These are phyloP conservation scores for Aspiorhynchus laticeps DNA, from an alignment of 2,113 vertebrate species.

Conservation along the genomic window DNA sequence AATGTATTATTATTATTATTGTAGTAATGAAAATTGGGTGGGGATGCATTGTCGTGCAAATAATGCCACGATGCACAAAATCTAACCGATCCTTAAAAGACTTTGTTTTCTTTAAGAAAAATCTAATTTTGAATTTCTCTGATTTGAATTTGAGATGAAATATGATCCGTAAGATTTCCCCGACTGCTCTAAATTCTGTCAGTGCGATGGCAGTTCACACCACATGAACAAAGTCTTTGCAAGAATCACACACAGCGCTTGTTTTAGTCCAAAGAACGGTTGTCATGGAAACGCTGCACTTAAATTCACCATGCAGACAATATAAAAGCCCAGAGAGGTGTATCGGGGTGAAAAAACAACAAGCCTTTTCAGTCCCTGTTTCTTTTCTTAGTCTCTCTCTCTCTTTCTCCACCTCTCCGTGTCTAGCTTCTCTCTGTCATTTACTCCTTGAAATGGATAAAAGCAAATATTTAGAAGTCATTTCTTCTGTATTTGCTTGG, in stretches of 20 bases:
- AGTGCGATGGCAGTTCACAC: conserved; percentile 37
- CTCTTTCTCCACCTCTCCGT: not conserved
- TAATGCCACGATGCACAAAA: not conserved
- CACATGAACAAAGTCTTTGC: conserved; percentile 53
- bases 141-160: not conserved
- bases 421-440: conserved; percentile 27
- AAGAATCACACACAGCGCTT: conserved; percentile 64
- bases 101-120: not conserved
- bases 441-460: conserved; percentile 42
- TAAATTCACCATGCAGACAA: conserved; percentile 72
- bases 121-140: not conserved
- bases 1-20: not conserved
- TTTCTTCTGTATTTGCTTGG: conserved; percentile 26
- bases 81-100: not conserved
- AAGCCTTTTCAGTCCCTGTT: conserved; percentile 30
- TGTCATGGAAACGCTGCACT: conserved; percentile 85
- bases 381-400: conserved; percentile 33
- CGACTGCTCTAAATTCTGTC: conserved; percentile 8
- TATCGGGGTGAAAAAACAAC: conserved; percentile 59
- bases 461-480: conserved; percentile 50
- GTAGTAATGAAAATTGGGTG: not conserved
- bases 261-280: conserved; percentile 66
- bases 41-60: not conserved
- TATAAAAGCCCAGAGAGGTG: conserved; percentile 66
- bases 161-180: not conserved